A percentile compares a stretch with the other conserved stretches of the same genome.
Conservation (phyloP, 2,797 vertebrate species). For the Girardinus metallicus region DNA sequence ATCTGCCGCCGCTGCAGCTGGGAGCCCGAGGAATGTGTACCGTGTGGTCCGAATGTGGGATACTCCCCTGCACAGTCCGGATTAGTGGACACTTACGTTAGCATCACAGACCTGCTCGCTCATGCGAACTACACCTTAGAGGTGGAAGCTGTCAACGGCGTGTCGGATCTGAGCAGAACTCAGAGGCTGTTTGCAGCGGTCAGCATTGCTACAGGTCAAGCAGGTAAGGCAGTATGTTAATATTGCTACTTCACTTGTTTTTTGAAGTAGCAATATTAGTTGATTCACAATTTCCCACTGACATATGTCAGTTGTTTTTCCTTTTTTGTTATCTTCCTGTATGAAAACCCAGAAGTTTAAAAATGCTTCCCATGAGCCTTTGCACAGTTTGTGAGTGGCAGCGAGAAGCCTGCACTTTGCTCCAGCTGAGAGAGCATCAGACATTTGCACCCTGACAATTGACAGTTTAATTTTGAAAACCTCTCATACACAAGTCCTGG, state of each 20-base stretch:
- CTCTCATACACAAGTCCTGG: conserved; percentile 42
- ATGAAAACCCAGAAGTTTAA: neutral
- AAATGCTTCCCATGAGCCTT: neutral
- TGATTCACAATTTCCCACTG: too few species aligned
- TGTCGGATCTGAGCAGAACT: conserved; percentile 95
- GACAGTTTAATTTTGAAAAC: conserved; percentile 50
- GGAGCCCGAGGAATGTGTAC: conserved; percentile 95
- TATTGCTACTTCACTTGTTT: neutral
- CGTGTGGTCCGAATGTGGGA: conserved; percentile 92
- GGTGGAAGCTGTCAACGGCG: conserved; percentile 98
- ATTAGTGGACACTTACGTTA: conserved; percentile 93
- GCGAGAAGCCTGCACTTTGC: conserved; percentile 3
- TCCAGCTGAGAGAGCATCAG: conserved; percentile 27
- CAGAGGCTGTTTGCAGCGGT: conserved; percentile 97
- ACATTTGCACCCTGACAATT: conserved; percentile 24
- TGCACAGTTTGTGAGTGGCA: neutral
- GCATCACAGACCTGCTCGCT: conserved; percentile 92
- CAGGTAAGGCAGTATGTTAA: conserved; percentile 83
- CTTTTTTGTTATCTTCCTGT: neutral
- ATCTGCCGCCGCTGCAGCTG: conserved; percentile 94
- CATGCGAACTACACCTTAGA: conserved; percentile 99
- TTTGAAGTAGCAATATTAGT: too few species aligned
- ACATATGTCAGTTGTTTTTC: too few species aligned
- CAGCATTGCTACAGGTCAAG: conserved; percentile 96
- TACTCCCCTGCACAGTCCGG: conserved; percentile 92